A percentile compares a stretch with the other conserved stretches of the same genome.
These are phyloP conservation scores for Holothuria leucospilota DNA, from an alignment of 53 echinoderm and acorn worm species.

Conservation along the genomic window DNA sequence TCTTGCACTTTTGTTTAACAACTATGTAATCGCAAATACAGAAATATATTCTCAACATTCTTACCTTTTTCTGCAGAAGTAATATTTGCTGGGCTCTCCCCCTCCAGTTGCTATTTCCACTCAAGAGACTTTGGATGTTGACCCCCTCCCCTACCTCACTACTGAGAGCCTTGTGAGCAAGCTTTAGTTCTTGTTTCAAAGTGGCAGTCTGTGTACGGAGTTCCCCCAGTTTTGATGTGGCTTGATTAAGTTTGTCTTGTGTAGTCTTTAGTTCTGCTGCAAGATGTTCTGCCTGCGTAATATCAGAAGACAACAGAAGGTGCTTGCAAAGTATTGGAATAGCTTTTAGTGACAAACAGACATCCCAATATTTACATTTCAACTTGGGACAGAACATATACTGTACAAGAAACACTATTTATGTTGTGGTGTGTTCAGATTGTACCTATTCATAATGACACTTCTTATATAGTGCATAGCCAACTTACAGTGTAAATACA, in stretches of 20 bases:
- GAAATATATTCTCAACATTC: not conserved
- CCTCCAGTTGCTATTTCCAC: conserved; percentile 76
- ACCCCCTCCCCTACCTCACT: conserved; percentile 88
- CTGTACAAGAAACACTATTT: too few relatives aligned
- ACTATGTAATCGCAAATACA: too few relatives aligned
- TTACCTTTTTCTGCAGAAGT: conserved; percentile 89
- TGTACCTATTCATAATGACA: too few relatives aligned
- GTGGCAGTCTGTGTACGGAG: conserved; percentile 83
- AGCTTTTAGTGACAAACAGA: too few relatives aligned
- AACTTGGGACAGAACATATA: too few relatives aligned
- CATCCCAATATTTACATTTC: too few relatives aligned
- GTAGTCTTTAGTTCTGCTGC: conserved; percentile 80
- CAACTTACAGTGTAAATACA: too few relatives aligned
- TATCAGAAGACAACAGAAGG: not conserved
- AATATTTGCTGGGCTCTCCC: conserved; percentile 92
- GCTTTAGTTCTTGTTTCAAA: conserved; percentile 92
- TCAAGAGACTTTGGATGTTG: conserved; percentile 74
- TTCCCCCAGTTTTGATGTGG: conserved; percentile 82
- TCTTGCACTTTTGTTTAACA: too few relatives aligned
- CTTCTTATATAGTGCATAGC: too few relatives aligned
- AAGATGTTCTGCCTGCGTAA: conserved; percentile 56
- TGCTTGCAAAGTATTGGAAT: not conserved
- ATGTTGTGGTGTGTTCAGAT: too few relatives aligned
- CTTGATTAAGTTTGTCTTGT: conserved; percentile 76
- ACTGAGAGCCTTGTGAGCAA: conserved; percentile 64